A percentile compares a stretch with the other conserved stretches of the same genome.
These are phyloP conservation scores for Microtus richardsoni DNA, from an alignment of 2,113 vertebrate species.

Conservation along the genomic window DNA sequence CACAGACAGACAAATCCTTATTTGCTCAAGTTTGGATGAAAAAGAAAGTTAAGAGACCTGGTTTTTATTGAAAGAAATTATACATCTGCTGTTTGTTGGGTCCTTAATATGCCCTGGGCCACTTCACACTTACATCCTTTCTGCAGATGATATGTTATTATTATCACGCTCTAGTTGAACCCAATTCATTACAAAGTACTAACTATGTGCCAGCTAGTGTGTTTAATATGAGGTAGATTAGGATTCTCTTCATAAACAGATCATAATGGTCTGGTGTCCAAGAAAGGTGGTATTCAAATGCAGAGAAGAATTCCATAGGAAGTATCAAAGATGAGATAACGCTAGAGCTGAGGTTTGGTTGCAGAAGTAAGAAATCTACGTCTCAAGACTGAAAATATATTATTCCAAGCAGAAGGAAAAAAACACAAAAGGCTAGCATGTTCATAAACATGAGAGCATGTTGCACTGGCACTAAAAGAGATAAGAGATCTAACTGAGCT, in stretches of 20 bases:
- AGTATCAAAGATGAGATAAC: background rate
- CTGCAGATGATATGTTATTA: background rate
- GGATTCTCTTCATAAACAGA: background rate
- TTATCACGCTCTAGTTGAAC: conserved; percentile 37
- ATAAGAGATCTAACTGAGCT: background rate
- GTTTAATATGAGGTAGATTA: background rate
- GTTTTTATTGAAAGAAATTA: conserved; percentile 1
- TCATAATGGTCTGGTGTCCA: background rate
- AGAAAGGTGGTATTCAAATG: background rate
- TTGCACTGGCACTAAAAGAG: background rate
- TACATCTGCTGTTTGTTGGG: background rate
- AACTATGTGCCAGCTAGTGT: background rate
- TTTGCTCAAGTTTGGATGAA: conserved; percentile 1
- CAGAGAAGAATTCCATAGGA: background rate
- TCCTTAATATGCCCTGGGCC: background rate
- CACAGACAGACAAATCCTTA: conserved; percentile 16
- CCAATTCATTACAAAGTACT: background rate
- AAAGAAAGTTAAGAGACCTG: conserved; percentile 42
- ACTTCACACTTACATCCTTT: conserved; percentile 14
- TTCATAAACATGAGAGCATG: too few species aligned
- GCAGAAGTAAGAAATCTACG: background rate
- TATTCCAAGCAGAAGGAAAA: background rate
- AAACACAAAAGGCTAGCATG: background rate
- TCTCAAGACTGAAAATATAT: background rate
- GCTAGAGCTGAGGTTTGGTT: background rate